Percentiles rank a stretch among this genome's conserved stretches.
Evolutionary conservation across 2,113 vertebrate species (phyloP).

Genomic region (Entelurus aequoreus): DNA sequence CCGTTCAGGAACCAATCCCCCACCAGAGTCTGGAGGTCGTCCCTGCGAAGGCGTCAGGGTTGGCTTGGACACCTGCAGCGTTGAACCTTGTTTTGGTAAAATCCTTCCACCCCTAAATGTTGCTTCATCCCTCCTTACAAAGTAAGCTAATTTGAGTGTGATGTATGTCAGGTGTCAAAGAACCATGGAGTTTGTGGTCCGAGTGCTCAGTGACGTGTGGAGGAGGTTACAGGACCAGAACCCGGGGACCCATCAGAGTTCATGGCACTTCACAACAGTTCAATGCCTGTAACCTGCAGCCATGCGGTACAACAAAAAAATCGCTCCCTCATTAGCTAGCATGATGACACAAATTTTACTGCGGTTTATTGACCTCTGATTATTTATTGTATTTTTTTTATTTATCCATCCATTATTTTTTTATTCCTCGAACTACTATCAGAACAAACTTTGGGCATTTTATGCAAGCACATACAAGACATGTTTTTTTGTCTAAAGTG

Average conservation of each 20-base stretch:
- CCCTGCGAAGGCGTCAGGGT: conserved; percentile 72
- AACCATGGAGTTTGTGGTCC: conserved; percentile 79
- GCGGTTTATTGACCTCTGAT: background rate
- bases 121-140: background rate
- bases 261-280: conserved; percentile 75
- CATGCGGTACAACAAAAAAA: conserved; percentile 72
- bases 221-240: conserved; percentile 79
- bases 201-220: conserved; percentile 82
- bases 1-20: conserved; percentile 71
- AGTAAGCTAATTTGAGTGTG: background rate
- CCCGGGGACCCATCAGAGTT: conserved; percentile 51
- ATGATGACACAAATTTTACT: too few relatives aligned
- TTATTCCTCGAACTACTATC: too few relatives aligned
- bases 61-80: conserved; percentile 79
- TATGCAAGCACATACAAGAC: too few relatives aligned
- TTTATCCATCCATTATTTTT: too few relatives aligned
- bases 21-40: conserved; percentile 66
- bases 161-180: conserved; percentile 43
- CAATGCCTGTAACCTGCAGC: conserved; percentile 77
- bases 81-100: conserved; percentile 74
- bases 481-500: too few relatives aligned
- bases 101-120: background rate
- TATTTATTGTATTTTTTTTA: too few relatives aligned
- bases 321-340: background rate
- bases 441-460: too few relatives aligned